Percentiles rank a stretch among this genome's conserved stretches.
Evolutionary conservation across 2,888 invertebrate species (phyloP).

Genomic region (Brachylomia viminalis): DNA sequence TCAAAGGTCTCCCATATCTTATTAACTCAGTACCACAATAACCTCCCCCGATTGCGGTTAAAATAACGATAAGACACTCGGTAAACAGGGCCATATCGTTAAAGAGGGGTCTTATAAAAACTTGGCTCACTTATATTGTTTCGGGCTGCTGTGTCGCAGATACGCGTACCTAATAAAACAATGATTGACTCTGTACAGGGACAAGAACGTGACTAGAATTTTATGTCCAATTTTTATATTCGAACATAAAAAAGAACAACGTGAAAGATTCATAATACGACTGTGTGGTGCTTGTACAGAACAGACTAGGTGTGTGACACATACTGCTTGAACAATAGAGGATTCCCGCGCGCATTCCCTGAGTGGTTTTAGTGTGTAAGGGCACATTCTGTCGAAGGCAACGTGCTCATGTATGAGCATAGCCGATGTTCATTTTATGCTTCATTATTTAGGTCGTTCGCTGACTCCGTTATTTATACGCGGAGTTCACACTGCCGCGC

Average conservation of each 20-base stretch:
- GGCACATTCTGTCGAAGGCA: conserved; percentile 63
- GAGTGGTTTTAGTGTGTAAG: conserved; percentile 59
- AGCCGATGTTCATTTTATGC: conserved; percentile 75
- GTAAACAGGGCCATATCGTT: conserved; percentile 62
- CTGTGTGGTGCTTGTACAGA: conserved; percentile 70
- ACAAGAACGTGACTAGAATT: conserved; percentile 84
- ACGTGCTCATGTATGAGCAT: conserved; percentile 57
- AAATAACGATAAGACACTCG: conserved; percentile 52
- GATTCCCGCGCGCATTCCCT: conserved; percentile 13
- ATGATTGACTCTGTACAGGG: conserved; percentile 85
- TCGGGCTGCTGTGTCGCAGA: conserved; percentile 62
- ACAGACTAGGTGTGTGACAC: conserved; percentile 55
- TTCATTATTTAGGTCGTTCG: conserved; percentile 79
- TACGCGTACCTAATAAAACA: conserved; percentile 85
- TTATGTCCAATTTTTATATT: conserved; percentile 86
- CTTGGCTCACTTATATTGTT: conserved; percentile 67
- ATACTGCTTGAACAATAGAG: conserved; percentile 48
- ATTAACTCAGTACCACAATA: conserved; percentile 37
- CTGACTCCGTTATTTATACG: conserved; percentile 73
- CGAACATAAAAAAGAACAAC: conserved; percentile 81
- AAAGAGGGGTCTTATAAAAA: conserved; percentile 53
- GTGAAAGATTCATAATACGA: conserved; percentile 85
- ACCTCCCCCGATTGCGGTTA: conserved; percentile 24
- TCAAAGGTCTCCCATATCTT: conserved; percentile 21
- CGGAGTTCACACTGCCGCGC: conserved; percentile 47